phyloP scores from a whole-genome alignment of 2,888 invertebrate genomes.

The Hyppa rectilinea region DNA sequence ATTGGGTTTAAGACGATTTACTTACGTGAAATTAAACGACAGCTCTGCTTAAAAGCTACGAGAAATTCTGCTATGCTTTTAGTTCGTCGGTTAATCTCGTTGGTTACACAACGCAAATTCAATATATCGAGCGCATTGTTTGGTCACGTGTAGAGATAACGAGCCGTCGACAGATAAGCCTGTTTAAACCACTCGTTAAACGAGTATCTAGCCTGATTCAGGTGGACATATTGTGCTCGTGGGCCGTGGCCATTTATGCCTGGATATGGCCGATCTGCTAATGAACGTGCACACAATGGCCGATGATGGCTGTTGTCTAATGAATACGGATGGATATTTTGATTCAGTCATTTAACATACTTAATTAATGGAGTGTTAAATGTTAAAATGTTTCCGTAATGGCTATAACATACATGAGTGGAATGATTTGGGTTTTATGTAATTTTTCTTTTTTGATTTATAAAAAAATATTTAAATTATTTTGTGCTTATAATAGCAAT shows the following conservation, averaged over 20 bases:
- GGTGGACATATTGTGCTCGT: conserved; percentile 1
- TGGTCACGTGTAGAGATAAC: conserved; percentile 58
- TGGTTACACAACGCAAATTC: conserved; percentile 22
- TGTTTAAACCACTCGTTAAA: conserved; percentile 34
- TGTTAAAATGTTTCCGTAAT: conserved; percentile 1
- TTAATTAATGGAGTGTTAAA: neutral
- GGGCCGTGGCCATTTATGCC: conserved; percentile 28
- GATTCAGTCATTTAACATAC: neutral
- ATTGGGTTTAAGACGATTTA: neutral
- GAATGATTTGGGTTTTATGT: neutral
- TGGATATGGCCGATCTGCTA: conserved; percentile 27
- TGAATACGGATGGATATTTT: conserved; percentile 22
- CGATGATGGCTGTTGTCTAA: conserved; percentile 9
- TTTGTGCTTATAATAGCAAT: neutral
- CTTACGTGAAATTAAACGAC: neutral
- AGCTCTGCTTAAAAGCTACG: neutral
- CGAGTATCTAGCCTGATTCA: neutral
- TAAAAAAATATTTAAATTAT: neutral
- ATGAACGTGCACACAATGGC: conserved; percentile 26
- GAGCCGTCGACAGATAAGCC: conserved; percentile 47
- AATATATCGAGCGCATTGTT: conserved; percentile 23
- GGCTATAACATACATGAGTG: neutral
- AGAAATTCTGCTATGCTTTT: conserved; percentile 4
- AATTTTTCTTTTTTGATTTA: neutral
- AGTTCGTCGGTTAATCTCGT: conserved; percentile 17